These are phyloP conservation scores for Alauda arvensis DNA, from an alignment of 2,797 vertebrate genomes.

Conservation along the genomic window DNA sequence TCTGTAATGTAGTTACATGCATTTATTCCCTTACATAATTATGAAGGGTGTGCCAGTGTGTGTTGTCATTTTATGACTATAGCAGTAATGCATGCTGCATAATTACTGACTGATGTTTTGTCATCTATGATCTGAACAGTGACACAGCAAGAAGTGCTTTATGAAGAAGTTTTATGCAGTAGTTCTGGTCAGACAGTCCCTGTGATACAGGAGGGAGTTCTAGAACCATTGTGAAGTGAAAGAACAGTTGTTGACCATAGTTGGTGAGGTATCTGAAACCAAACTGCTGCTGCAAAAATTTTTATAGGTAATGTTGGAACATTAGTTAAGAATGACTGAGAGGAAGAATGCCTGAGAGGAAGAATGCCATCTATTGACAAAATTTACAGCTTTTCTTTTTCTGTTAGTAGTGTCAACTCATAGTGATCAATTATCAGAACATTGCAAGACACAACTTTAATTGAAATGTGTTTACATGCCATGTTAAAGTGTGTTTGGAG, in stretches of 20 bases:
- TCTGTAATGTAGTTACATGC: not conserved
- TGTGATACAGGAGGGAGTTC: not conserved
- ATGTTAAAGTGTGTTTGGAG: not conserved
- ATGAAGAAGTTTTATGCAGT: not conserved
- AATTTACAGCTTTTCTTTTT: not conserved
- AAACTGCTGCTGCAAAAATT: not conserved
- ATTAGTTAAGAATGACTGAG: not conserved
- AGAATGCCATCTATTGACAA: not conserved
- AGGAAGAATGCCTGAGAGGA: not conserved
- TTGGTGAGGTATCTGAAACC: not conserved
- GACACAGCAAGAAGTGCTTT: not conserved
- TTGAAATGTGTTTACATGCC: not conserved
- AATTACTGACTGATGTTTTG: conserved; percentile 10
- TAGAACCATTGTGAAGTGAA: not conserved
- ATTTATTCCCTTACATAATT: not conserved
- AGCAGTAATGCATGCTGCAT: not conserved
- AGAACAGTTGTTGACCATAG: not conserved
- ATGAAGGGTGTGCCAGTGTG: not conserved
- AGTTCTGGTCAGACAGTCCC: not conserved
- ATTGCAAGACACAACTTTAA: not conserved
- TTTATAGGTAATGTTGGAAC: not conserved
- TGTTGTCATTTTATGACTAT: not conserved
- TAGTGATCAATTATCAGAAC: not conserved
- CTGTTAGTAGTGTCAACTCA: not conserved
- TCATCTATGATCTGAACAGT: not conserved